Percentiles rank a stretch among this genome's conserved stretches.
Evolutionary conservation across 2,888 invertebrate genomes (phyloP).

Genomic region (Tachina lurida): DNA sequence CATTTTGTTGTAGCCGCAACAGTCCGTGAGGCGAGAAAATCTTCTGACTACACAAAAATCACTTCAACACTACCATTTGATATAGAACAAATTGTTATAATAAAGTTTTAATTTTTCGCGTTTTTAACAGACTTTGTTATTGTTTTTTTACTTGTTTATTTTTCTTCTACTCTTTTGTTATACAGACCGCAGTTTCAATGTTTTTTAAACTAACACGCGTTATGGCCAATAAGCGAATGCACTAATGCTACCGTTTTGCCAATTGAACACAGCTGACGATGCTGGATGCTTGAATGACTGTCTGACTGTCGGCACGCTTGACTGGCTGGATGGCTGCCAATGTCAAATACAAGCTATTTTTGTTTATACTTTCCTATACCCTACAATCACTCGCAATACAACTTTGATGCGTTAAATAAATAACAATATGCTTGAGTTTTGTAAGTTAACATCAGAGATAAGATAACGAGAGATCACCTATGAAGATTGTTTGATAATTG

Average conservation of each 20-base stretch:
- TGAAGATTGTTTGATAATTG: neutral
- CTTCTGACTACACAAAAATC: neutral
- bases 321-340: slow-evolving; percentile 19
- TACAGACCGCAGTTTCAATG: slow-evolving; percentile 15
- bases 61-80: neutral
- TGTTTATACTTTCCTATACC: slow-evolving; percentile 10
- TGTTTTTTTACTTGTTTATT: neutral
- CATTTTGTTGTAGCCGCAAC: neutral
- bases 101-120: neutral
- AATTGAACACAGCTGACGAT: slow-evolving; percentile 50
- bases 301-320: neutral
- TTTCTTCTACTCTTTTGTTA: neutral
- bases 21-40: neutral
- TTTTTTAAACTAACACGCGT: slow-evolving; percentile 48
- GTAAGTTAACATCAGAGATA: neutral
- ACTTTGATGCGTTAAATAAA: slow-evolving; percentile 3
- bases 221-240: slow-evolving; percentile 57
- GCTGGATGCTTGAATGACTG: slow-evolving; percentile 43
- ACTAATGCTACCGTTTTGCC: slow-evolving; percentile 46
- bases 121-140: slow-evolving; percentile 7
- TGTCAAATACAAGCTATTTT: slow-evolving; percentile 36
- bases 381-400: slow-evolving; percentile 10
- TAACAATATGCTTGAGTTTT: neutral
- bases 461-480: slow-evolving; percentile 12
- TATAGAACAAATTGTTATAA: neutral